Base-by-base conservation (phyloP, 2,113 vertebrate species). In the Irena cyanogastra region DNA sequence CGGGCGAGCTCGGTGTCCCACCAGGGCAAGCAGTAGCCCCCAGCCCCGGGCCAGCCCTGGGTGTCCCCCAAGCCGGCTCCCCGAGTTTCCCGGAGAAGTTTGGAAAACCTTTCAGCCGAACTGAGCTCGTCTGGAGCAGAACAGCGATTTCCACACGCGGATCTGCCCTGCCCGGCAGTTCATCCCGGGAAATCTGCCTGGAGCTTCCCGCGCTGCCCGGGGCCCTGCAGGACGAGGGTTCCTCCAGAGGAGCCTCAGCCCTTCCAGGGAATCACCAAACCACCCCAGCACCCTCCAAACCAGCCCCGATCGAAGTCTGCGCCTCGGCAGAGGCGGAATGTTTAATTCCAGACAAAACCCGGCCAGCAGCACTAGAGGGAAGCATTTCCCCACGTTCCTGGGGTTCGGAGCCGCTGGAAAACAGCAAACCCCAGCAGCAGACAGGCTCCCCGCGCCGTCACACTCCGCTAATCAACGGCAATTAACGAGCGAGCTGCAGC, bases 261-360 rank as follows among this genome's bases (percentile, higher is more conserved):
- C 61, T 28, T 50, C 17, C 59, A 15, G 52, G 61, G 37, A 0
- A 63, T 4, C 57, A 12, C 64, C 78, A 31, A 33, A 57, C 15
- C 16, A 14, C 19, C 91, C 47, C 68, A 9, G 50, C 20, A 0
- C 7, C 37, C 64, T 16, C 39, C 70, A 47, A 16, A 35, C 1
- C 39, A 2, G 33, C 23, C 53, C 19, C 3, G 0, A 7, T 2
- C 4, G 9, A 60, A 2, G 7, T 10, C 71, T 0, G 14, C 0
- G 4, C 1, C 0, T 19, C 5, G 3, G 4, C 82, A 16, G 15
- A 49, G 27, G 0, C 1, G 1, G 21, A 0, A 1, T 3, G 1
- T 3, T 0, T 0, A 4, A 9, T 31, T 30, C n/a, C 77, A 12
- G 27, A 3, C 45, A 3, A 6, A 54, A 9, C 2, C 7, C 1